Base-by-base conservation (phyloP, 1,140 invertebrate genomes). In the Drosophila littoralis region DNA sequence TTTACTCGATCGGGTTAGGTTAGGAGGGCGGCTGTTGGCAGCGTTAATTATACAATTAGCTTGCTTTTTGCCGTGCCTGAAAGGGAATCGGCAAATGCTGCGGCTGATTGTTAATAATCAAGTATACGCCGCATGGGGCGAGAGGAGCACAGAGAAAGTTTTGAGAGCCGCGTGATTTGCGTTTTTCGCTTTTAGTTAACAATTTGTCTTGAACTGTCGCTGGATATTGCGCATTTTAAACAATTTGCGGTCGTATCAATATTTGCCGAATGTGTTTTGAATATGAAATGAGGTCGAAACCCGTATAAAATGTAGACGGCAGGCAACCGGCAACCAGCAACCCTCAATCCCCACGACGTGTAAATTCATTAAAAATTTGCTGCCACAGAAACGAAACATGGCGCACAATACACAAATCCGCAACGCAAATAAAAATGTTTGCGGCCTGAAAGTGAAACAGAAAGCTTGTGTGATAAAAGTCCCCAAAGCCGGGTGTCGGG, bases 181-280 rank as follows among this genome's bases (percentile, higher is more conserved):
- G 82, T 82, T 58, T 75, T 70, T 79, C 60, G 82, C 65, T 88
- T 82, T 79, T 77, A 82, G 79, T 83, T 74, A 77, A 83, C 79
- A 88, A 83, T 86, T 86, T 86, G 83, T 86, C 79, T 79, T 81
- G 66, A 70, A 75, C 73, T 75, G 79, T 79, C 65, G 75, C 48
- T 79, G 68, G 52, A 70, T 71, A 76, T 68, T 66, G 57, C 76
- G 75, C 75, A 91, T 91, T 91, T 91, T 83, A 89, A 91, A 91
- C 89, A 91, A 91, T 91, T 91, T 91, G 79, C 75, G 74, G 55
- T 63, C 79, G 81, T 91, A 91, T 91, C 89, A 91, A 91, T 91
- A 91, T 91, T 91, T 91, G 79, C 77, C 75, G 84, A 91, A 91
- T 91, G 89, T 91, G 89, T 91, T 91, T 86, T 89, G 89, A 91